Evolutionary conservation across 2,797 vertebrate genomes (phyloP).

Genomic region (Mycteria americana): DNA sequence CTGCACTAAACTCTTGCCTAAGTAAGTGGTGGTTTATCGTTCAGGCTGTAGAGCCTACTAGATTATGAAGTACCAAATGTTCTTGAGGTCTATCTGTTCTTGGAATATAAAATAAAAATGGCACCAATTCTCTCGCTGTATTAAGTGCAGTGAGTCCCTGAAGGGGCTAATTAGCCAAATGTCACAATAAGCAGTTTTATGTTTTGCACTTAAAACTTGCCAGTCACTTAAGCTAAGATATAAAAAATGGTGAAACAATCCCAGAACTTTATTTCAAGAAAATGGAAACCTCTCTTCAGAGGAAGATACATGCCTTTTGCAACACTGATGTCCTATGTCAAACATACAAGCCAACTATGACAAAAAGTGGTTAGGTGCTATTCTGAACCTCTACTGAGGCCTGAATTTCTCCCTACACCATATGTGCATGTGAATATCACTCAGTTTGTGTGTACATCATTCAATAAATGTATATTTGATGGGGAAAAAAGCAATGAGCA

Average conservation of each 20-base stretch:
- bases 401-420: neutral
- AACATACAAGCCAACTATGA: neutral
- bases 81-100: slow-evolving; percentile 4
- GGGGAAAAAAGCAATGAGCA: neutral
- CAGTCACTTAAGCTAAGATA: neutral
- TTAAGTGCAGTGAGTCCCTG: neutral
- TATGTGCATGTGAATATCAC: neutral
- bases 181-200: slow-evolving; percentile 35
- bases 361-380: neutral
- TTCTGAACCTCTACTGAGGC: neutral
- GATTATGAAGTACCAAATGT: slow-evolving; percentile 12
- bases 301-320: neutral
- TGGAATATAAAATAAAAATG: slow-evolving; percentile 45
- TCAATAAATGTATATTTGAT: neutral
- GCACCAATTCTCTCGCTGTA: neutral
- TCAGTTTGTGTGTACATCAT: neutral
- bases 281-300: neutral
- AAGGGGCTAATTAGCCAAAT: slow-evolving; percentile 45
- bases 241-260: neutral
- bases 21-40: neutral
- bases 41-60: neutral
- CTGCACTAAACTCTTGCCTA: neutral
- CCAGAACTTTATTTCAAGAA: neutral
- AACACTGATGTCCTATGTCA: neutral
- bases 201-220: slow-evolving; percentile 14